Percentiles rank a stretch among this genome's conserved stretches.
Conservation (phyloP, 2,888 invertebrate species). For the Tetranychus piercei region DNA sequence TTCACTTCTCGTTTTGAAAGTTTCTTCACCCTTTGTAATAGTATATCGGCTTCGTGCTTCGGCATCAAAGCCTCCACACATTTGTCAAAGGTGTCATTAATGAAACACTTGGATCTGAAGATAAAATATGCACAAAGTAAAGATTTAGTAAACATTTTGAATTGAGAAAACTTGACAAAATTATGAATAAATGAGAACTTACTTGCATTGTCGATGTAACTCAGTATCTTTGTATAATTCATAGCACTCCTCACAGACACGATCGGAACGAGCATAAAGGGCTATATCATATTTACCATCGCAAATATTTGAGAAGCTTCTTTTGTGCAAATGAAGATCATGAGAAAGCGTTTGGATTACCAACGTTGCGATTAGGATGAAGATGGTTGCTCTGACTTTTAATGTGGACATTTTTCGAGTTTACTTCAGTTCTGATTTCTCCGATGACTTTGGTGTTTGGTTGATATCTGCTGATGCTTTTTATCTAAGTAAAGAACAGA, state of each 20-base stretch:
- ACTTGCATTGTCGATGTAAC: background rate
- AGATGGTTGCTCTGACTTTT: too few species aligned
- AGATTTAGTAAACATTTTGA: background rate
- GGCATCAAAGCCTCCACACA: background rate
- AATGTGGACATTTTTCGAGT: too few species aligned
- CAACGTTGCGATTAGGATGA: too few species aligned
- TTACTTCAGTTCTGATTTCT: too few species aligned
- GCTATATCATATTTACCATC: background rate
- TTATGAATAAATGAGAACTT: background rate
- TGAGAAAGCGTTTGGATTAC: too few species aligned
- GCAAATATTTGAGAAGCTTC: background rate
- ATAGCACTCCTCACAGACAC: background rate
- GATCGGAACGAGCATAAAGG: background rate
- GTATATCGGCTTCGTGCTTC: background rate
- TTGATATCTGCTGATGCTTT: too few species aligned
- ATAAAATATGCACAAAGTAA: background rate
- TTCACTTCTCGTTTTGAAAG: too few species aligned
- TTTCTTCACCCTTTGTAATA: too few species aligned
- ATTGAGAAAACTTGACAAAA: background rate
- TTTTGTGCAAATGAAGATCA: background rate
- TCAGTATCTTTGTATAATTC: background rate
- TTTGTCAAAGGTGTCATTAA: background rate
- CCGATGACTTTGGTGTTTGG: too few species aligned
- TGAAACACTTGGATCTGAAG: background rate
- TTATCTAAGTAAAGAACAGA: too few species aligned